Evolutionary conservation across 2,797 vertebrate genomes (phyloP).

Genomic region (Mormyrus hasselquistii): DNA sequence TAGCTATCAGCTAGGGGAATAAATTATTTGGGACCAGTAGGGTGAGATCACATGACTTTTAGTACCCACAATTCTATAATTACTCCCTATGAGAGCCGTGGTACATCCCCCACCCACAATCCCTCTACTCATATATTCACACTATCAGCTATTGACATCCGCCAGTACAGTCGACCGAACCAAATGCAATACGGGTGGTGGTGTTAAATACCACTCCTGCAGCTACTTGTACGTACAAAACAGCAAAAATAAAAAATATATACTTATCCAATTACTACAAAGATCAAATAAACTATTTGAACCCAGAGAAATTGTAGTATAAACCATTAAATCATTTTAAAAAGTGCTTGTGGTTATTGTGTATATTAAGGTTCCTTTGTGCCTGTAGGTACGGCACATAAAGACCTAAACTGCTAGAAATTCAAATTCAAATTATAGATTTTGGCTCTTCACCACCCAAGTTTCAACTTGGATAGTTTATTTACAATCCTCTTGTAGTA

Average conservation of each 20-base stretch:
- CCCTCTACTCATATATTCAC: conserved; percentile 22
- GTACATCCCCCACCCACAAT: conserved; percentile 38
- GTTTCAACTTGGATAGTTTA: not conserved
- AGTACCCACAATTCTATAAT: conserved; percentile 79
- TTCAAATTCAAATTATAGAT: not conserved
- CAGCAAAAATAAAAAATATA: not conserved
- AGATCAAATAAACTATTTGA: not conserved
- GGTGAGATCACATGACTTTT: conserved; percentile 86
- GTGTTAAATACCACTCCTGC: not conserved
- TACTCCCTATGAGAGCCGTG: conserved; percentile 61
- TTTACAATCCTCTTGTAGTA: not conserved
- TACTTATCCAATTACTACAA: not conserved
- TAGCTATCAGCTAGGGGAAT: conserved; percentile 90
- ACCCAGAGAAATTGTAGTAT: not conserved
- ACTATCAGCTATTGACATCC: conserved; percentile 17
- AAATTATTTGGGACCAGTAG: conserved; percentile 92
- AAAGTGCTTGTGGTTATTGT: not conserved
- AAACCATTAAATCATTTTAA: not conserved
- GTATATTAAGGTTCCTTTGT: not conserved
- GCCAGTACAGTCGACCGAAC: not conserved
- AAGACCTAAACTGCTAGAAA: not conserved
- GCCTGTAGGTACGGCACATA: not conserved
- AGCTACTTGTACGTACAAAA: not conserved
- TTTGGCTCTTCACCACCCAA: not conserved
- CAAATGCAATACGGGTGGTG: not conserved